phyloP scores from a whole-genome alignment of 2,113 vertebrate genomes.

The Passer domesticus region DNA sequence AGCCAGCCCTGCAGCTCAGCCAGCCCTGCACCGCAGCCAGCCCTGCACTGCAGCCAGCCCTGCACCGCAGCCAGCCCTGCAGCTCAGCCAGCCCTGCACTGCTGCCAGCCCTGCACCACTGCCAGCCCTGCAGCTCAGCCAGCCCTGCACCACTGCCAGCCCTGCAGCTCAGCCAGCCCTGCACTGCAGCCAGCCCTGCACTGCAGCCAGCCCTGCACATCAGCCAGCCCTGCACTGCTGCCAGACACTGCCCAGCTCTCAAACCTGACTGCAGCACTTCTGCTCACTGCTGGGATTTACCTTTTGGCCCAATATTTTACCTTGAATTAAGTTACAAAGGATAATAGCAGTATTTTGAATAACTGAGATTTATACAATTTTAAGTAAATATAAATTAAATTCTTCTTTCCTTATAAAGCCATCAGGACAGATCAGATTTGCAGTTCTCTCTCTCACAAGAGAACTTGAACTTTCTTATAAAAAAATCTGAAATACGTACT shows the following conservation, averaged over 20 bases:
- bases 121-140: neutral
- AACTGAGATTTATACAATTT: neutral
- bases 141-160: too few relatives aligned
- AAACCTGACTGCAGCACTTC: neutral
- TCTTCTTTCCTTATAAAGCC: neutral
- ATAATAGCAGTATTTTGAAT: neutral
- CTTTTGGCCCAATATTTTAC: neutral
- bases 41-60: rapidly evolving
- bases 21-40: neutral
- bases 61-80: neutral
- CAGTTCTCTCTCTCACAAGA: neutral
- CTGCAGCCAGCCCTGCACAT: rapidly evolving
- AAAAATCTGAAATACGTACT: neutral
- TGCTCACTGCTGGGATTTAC: neutral
- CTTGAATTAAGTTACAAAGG: neutral
- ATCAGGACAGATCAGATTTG: neutral
- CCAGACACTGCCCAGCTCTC: rapidly evolving
- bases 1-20: rapidly evolving
- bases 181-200: neutral
- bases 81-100: neutral
- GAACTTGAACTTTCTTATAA: neutral
- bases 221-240: neutral
- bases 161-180: neutral
- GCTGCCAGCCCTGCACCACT: rapidly evolving
- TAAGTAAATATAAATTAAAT: neutral